Evolutionary conservation across 2,797 vertebrate species (phyloP).

Genomic region (Sebastes reedi): DNA sequence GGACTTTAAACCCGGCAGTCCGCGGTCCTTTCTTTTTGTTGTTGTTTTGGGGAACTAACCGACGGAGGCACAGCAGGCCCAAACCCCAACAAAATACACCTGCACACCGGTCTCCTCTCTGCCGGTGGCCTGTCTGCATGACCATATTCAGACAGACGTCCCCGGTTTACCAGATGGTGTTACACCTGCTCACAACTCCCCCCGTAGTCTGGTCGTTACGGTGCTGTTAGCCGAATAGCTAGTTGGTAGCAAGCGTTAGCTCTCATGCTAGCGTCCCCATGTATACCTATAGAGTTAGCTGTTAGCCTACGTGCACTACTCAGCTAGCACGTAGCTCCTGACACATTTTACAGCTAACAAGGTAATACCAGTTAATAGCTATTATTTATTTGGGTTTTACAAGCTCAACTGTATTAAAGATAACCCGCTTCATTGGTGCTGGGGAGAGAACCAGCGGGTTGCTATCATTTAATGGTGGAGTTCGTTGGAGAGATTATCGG

Average conservation of each 20-base stretch:
- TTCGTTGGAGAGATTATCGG: neutral
- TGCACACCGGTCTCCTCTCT: neutral
- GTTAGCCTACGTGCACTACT: constrained; percentile 15
- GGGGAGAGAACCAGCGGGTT: rapidly evolving
- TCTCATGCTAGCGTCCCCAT: constrained; percentile 35
- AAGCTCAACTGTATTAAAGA: rapidly evolving
- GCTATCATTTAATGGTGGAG: neutral
- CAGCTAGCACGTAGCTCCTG: constrained; percentile 1
- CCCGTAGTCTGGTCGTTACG: too few species aligned
- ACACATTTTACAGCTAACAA: neutral
- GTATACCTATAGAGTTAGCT: constrained; percentile 2
- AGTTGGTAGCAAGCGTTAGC: constrained; percentile 34
- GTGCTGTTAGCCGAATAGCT: constrained; percentile 1
- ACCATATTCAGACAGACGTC: too few species aligned
- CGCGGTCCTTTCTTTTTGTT: constrained; percentile 56
- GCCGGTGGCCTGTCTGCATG: too few species aligned
- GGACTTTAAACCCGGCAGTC: neutral
- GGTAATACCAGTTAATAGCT: neutral
- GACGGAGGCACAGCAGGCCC: constrained; percentile 53
- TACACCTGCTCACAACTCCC: rapidly evolving
- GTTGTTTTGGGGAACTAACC: constrained; percentile 61
- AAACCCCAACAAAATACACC: constrained; percentile 18
- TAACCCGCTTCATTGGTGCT: rapidly evolving
- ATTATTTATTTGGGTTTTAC: rapidly evolving
- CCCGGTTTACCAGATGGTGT: rapidly evolving